Evolutionary conservation across 2,113 vertebrate genomes (phyloP).

Genomic region (Bucco capensis): DNA sequence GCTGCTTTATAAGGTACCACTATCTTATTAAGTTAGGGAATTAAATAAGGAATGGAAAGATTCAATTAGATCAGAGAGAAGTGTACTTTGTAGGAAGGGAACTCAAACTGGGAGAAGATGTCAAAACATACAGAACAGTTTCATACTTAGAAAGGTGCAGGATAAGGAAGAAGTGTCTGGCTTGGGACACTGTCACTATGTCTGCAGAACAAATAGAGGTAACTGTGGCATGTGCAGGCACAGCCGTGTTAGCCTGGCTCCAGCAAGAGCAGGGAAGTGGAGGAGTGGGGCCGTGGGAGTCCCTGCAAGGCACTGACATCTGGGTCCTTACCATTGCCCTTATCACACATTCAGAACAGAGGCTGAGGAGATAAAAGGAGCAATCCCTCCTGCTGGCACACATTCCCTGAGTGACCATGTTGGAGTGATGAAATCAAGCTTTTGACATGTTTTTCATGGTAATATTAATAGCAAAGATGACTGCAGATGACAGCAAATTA

Average conservation of each 20-base stretch:
- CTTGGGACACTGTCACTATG: not conserved
- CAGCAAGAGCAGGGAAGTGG: not conserved
- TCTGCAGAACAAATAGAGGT: not conserved
- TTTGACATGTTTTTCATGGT: not conserved
- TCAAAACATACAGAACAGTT: not conserved
- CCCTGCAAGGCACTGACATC: too few species aligned
- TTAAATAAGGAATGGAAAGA: not conserved
- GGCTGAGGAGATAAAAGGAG: not conserved
- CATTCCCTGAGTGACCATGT: not conserved
- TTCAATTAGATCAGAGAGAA: not conserved
- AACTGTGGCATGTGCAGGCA: not conserved
- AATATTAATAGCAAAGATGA: conserved; percentile 18
- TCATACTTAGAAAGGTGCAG: not conserved
- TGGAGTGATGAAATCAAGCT: not conserved
- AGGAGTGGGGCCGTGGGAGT: not conserved
- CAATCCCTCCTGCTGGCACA: not conserved
- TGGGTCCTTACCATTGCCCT: not conserved
- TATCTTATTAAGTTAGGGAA: not conserved
- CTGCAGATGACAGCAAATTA: conserved; percentile 30
- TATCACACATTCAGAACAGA: not conserved
- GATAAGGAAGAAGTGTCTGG: not conserved
- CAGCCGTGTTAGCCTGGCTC: not conserved
- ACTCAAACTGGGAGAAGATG: not conserved
- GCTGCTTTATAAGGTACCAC: not conserved
- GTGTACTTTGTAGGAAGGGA: not conserved